Evolutionary conservation across 2,113 vertebrate species (phyloP), one percentile per base, ranked within the genome.

Genomic region (Indicator indicator): DNA sequence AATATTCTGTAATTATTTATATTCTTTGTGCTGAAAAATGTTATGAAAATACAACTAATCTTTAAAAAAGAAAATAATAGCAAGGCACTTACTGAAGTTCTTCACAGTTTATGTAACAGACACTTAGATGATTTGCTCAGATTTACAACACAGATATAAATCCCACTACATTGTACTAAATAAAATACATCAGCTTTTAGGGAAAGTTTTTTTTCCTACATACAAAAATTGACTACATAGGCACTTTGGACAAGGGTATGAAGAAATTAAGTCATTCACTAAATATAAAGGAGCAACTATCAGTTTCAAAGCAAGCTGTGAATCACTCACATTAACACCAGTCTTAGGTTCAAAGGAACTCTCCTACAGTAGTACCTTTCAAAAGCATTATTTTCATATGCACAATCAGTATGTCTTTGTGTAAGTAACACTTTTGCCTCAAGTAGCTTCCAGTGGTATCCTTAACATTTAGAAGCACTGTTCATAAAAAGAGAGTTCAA

Each of bases 231-330:
- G 18, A 52, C n/a, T 63, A 26, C 12, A 16, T 2, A 46, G 36
- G 38, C 14, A 63, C 26, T 77, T 72, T 18, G 28, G 42, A 60
- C 11, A 62, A 65, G 15, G 13, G 17, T 38, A 71, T 72, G 6
- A 67, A 77, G 52, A 83, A 68, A 42, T 50, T 8, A 71, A 59
- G 6, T 56, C 16, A 36, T 20, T 80, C 16, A 19, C 16, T 59
- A 69, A 86, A 64, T 20, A 50, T 2, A 5, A 65, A 73, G 18
- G 10, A 88, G 9, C 14, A 60, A 48, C n/a, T 30, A 11, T 42
- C 58, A 75, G 19, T 77, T 86, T 89, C 28, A 85, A 85, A 95
- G 44, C 18, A 67, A 85, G 16, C 58, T 86, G 52, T 65, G 12
- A 58, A 20, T 72, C 62, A 48, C 10, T 56, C 42, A n/a, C 11